Base-by-base conservation (phyloP, 2,113 vertebrate species). In the Beaufortia kweichowensis region DNA sequence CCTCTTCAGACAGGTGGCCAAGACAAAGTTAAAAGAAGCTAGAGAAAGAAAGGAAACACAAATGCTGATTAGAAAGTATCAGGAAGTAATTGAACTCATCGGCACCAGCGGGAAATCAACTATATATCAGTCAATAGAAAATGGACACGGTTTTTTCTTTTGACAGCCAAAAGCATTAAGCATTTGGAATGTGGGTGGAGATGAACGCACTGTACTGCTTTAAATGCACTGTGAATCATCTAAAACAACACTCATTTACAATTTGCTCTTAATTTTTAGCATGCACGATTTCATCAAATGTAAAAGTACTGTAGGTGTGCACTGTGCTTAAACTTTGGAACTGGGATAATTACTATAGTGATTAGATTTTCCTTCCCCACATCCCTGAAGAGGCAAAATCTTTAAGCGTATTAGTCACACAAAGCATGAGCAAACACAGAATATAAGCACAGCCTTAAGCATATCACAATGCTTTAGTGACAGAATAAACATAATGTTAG, bases 11-110 rank as follows among this genome's bases (percentile, higher is more conserved):
- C 87, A 92, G 94, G 88, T 89, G 93, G 91, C 90, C 92, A 92
- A 94, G 92, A 96, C 90, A 94, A 93, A 94, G 94, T 82, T 98
- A 99, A 96, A 99, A 98, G 95, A 99, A 99, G 95, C 97, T 99
- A 92, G 79, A 94, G 88, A 87, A 83, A 94, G 87, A 95, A 87
- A 86, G 85, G 74, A 89, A 80, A 88, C 78, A 76, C 84, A 92
- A 84, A 88, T 39, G 83, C 72, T 57, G 82, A 87, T 93, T 92
- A 93, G 86, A 86, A 53, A 53, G 48, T 53, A 53, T 53, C 57
- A 85, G 81, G 87, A 82, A 77, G 77, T 48, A 65, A 69, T 67
- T 60, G 12, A 79, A 64, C 80, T 48, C 43, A 79, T 75, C 63
- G 5, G 4, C 59, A 56, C 76, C 67, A 74, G 62, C 6, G 21